Percentiles rank a stretch among this genome's conserved stretches.
These are phyloP conservation scores for Rostratula benghalensis DNA, from an alignment of 2,113 vertebrate genomes.

Conservation along the genomic window DNA sequence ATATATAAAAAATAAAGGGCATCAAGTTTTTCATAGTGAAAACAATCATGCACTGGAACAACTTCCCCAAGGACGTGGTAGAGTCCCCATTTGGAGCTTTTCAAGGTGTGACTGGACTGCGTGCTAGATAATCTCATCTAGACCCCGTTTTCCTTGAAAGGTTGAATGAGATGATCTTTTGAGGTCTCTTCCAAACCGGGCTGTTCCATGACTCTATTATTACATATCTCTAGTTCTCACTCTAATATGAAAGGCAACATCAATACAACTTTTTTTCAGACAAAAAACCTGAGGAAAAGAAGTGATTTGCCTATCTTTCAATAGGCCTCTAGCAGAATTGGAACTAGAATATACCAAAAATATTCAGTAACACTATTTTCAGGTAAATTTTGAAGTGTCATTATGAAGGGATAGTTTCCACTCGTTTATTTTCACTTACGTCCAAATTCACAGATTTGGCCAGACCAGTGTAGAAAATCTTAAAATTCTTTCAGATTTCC, in stretches of 20 bases:
- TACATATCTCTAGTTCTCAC: not conserved
- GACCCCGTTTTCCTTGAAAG: not conserved
- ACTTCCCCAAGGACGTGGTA: not conserved
- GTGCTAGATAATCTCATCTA: not conserved
- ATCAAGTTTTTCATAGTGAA: not conserved
- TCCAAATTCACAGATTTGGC: not conserved
- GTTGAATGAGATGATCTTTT: not conserved
- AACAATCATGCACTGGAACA: not conserved
- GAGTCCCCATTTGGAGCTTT: not conserved
- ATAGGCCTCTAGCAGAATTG: not conserved
- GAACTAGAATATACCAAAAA: not conserved
- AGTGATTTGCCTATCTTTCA: not conserved
- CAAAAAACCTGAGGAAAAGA: not conserved
- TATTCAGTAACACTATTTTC: not conserved
- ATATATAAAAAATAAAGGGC: not conserved
- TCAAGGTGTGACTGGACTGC: not conserved
- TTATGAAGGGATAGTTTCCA: not conserved
- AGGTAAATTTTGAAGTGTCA: not conserved
- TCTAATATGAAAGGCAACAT: not conserved
- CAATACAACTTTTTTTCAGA: not conserved
- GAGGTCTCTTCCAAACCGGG: not conserved
- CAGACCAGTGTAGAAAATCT: not conserved
- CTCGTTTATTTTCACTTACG: not conserved
- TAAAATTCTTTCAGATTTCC: not conserved
- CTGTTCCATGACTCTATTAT: not conserved